These are phyloP conservation scores for Egretta garzetta DNA, from an alignment of 2,113 vertebrate species.

Conservation along the genomic window DNA sequence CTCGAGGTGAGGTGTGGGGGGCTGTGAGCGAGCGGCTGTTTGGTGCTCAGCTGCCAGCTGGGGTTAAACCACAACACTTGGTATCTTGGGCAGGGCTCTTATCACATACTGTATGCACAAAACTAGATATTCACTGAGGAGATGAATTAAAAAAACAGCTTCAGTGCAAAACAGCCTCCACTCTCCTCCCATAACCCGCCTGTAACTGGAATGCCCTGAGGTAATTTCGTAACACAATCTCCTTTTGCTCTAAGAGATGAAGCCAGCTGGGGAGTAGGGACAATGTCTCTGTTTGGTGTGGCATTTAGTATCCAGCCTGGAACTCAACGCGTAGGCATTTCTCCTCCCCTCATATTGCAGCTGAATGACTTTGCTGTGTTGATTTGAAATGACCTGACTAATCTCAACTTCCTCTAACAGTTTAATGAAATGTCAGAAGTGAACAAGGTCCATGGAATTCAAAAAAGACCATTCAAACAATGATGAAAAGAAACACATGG, in stretches of 20 bases:
- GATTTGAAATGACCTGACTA: slow-evolving; percentile 62
- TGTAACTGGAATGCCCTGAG: neutral
- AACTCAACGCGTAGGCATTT: slow-evolving; percentile 1
- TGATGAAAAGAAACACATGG: slow-evolving; percentile 65
- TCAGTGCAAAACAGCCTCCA: neutral
- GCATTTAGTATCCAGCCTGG: slow-evolving; percentile 10
- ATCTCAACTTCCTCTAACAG: slow-evolving; percentile 65
- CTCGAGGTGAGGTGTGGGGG: too few species aligned
- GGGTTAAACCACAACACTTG: neutral
- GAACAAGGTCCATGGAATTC: slow-evolving; percentile 15
- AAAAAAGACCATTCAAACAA: slow-evolving; percentile 63
- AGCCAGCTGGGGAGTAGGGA: neutral
- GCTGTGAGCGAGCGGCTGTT: too few species aligned
- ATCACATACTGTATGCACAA: neutral
- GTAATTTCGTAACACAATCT: neutral
- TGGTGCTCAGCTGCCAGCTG: too few species aligned
- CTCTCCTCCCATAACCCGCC: rapidly evolving
- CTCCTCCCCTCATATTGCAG: slow-evolving; percentile 7
- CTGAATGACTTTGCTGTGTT: slow-evolving; percentile 50
- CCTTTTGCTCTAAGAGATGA: neutral
- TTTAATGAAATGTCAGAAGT: slow-evolving; percentile 65
- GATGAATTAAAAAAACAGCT: neutral
- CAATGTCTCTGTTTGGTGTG: neutral
- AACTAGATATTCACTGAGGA: neutral
- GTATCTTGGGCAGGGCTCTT: neutral